Conservation (phyloP, 2,113 vertebrate genomes). For the Tringa solitaria region DNA sequence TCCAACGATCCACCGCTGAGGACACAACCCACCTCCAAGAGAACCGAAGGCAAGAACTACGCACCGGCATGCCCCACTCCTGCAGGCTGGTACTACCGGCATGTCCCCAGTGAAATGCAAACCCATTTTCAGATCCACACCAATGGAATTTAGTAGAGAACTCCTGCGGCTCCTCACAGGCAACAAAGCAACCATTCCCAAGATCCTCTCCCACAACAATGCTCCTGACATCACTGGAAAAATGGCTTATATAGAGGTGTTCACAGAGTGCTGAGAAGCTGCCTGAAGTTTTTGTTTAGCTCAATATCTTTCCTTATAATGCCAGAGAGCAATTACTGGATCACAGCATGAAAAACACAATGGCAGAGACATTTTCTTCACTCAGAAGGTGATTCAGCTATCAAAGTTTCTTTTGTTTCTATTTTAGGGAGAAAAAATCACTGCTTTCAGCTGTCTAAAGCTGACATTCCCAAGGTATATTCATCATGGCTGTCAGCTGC, state of each 20-base stretch:
- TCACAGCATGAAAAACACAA: neutral
- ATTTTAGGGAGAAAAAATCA: neutral
- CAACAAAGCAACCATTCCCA: rapidly evolving
- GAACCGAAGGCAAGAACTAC: neutral
- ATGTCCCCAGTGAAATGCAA: neutral
- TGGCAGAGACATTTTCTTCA: neutral
- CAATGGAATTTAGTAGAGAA: neutral
- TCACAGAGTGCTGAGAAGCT: neutral
- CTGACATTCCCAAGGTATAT: neutral
- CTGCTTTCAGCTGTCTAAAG: neutral
- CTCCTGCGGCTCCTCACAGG: neutral
- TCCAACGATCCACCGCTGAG: rapidly evolving
- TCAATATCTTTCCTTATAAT: neutral
- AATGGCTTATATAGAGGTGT: neutral
- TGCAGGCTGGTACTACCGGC: rapidly evolving
- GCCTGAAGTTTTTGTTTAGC: neutral
- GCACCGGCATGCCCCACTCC: neutral
- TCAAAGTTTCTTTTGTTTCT: constrained; percentile 28
- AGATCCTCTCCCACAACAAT: neutral
- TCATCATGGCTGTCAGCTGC: neutral
- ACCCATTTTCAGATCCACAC: neutral
- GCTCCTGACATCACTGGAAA: neutral
- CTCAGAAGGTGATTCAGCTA: constrained; percentile 36
- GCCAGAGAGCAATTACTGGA: constrained; percentile 25
- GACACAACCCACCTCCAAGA: neutral